Evolutionary conservation across 92 coral and sea anemone genomes (phyloP).

Genomic region (Phenganax subtilis): DNA sequence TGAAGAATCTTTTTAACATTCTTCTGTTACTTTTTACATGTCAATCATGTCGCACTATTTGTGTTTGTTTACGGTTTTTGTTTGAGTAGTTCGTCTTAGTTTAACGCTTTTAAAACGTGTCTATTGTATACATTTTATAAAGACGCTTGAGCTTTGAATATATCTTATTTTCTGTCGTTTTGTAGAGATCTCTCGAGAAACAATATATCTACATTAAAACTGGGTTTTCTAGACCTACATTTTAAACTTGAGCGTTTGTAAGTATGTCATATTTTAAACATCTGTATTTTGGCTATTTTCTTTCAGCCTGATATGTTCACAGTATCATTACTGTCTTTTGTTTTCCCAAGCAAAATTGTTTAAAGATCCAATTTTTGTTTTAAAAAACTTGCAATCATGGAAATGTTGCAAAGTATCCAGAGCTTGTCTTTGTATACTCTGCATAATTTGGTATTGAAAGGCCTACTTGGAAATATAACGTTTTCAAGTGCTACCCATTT

Average conservation of each 20-base stretch:
- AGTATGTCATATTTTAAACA: neutral
- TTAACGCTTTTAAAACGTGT: neutral
- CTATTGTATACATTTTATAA: neutral
- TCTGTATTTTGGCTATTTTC: too few species aligned
- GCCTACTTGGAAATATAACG: neutral
- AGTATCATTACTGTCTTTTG: too few species aligned
- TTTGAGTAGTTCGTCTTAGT: neutral
- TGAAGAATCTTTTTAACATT: neutral
- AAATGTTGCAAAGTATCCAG: neutral
- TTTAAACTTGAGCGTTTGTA: constrained; percentile 21
- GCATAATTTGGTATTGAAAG: neutral
- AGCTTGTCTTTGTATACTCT: neutral
- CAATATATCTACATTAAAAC: constrained; percentile 15
- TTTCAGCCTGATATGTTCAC: too few species aligned
- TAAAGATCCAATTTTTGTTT: too few species aligned
- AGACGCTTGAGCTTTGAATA: neutral
- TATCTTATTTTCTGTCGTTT: neutral
- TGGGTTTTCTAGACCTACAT: constrained; percentile 17
- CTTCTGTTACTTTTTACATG: neutral
- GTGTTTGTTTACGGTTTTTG: constrained; percentile 21
- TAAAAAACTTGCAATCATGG: neutral
- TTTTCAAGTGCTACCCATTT: neutral
- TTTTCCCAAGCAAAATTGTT: too few species aligned
- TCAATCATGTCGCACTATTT: neutral
- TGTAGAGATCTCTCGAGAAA: constrained; percentile 34